Base-by-base conservation (phyloP, 2,113 vertebrate species). In the Lamprologus ornatipinnis region DNA sequence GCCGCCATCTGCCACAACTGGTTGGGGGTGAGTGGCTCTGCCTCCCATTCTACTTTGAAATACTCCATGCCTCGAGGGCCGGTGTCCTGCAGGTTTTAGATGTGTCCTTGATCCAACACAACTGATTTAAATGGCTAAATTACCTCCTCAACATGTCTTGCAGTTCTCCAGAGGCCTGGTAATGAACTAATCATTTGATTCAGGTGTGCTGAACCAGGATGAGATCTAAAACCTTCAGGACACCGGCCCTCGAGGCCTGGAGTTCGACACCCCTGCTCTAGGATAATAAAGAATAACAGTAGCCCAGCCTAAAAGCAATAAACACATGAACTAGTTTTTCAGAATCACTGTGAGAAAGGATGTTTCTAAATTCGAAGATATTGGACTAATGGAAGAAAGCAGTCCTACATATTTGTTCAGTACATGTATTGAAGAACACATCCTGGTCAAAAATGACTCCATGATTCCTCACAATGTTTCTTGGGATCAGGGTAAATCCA, bases 1-100 rank as follows among this genome's bases (percentile, higher is more conserved):
- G 28, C 31, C 3, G 1, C 0, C 31, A n/a, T n/a, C 31, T 35
- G 17, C 31, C 9, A 4, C 17, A n/a, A 35, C 17, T 23, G 1
- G 21, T 23, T 21, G n/a, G 3, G 53, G 53, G 53, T 54, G n/a
- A 54, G n/a, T 23, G 6, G 53, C n/a, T 54, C 53, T 54, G 53
- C n/a, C n/a, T 54, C n/a, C 31, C 58, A 63, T 63, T 63, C 28
- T 35, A 63, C 58, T 33, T 63, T 63, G 15, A 63, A 63, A 63
- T 63, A 63, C 31, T 33, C 31, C 31, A 33, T 7, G 31, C 31
- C 31, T 33, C 6, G 7, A 33, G 31, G 31, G 31, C 31, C 31
- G 6, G 31, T 31, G 31, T 33, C 31, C 31, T 33, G 31, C 6
- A 33, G 31, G 31, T 33, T 33, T 33, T 33, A 7, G 31, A 33